A percentile compares a stretch with the other conserved stretches of the same genome.
These are phyloP conservation scores for Oryzias woworae DNA, from an alignment of 2,113 vertebrate species.

Conservation along the genomic window DNA sequence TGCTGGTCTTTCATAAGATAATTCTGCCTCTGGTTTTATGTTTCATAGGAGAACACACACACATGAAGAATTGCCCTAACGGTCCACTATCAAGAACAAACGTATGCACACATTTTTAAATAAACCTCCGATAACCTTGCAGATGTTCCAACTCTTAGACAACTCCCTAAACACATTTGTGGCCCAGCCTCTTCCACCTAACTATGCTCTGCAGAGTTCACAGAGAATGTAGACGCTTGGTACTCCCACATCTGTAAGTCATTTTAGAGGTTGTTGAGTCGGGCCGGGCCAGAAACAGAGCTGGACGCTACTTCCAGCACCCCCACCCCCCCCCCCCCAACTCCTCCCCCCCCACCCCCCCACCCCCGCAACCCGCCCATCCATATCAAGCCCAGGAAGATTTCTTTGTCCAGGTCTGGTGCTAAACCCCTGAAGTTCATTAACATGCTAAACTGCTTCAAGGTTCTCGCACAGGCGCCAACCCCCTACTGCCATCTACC, in stretches of 20 bases:
- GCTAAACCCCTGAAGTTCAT: conserved; percentile 58
- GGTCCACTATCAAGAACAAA: too few species aligned
- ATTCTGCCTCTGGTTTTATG: too few species aligned
- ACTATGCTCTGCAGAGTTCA: too few species aligned
- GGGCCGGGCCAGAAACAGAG: conserved; percentile 37
- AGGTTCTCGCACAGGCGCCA: background rate
- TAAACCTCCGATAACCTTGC: too few species aligned
- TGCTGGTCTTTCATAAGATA: too few species aligned
- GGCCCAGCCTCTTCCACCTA: too few species aligned
- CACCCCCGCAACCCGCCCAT: background rate
- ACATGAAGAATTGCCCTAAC: too few species aligned
- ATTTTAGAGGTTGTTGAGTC: conserved; percentile 68
- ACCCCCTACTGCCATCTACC: background rate
- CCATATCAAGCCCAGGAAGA: conserved; percentile 32
- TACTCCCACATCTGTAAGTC: conserved; percentile 73
- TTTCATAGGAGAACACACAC: too few species aligned
- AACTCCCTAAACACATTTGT: too few species aligned
- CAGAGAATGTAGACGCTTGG: conserved; percentile 58
- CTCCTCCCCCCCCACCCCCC: background rate
- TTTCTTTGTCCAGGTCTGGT: conserved; percentile 49
- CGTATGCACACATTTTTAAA: too few species aligned
- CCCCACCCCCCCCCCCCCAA: conserved; percentile 4
- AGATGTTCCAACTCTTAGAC: too few species aligned
- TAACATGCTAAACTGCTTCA: conserved; percentile 47
- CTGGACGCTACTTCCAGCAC: conserved; percentile 47